Conservation (phyloP, 2,797 vertebrate genomes). For the Bufotes viridis region DNA sequence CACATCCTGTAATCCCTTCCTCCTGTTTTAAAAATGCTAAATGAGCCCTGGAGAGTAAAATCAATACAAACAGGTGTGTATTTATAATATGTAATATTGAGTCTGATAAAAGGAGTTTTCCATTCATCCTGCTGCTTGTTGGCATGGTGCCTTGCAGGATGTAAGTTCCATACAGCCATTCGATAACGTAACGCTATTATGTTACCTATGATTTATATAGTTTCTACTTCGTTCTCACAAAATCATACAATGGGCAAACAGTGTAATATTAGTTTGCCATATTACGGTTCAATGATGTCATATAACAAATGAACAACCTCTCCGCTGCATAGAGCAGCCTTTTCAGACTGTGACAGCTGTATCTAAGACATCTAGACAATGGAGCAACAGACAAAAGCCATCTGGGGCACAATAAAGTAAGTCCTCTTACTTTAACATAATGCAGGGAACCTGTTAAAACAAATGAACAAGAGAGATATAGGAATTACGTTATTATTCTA, state of each 20-base stretch:
- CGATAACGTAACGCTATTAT: constrained; percentile 17
- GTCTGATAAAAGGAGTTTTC: constrained; percentile 44
- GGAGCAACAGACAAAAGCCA: neutral
- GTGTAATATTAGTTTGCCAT: constrained; percentile 6
- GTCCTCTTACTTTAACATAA: too few species aligned
- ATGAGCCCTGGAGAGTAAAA: constrained; percentile 16
- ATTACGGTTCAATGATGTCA: constrained; percentile 3
- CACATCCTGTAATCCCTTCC: constrained; percentile 44
- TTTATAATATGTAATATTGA: constrained; percentile 39
- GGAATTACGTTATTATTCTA: neutral
- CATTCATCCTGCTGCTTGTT: constrained; percentile 32
- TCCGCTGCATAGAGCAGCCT: neutral
- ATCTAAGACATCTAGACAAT: neutral
- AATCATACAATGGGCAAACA: neutral
- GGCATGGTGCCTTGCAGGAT: constrained; percentile 18
- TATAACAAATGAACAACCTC: neutral
- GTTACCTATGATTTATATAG: constrained; percentile 6
- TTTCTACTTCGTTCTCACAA: neutral
- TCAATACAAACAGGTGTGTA: constrained; percentile 60
- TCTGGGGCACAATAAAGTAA: neutral
- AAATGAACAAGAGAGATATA: neutral
- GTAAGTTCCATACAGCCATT: neutral
- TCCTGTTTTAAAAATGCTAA: constrained; percentile 41
- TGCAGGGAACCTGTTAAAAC: neutral
- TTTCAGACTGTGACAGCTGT: neutral